Evolutionary conservation across 2,888 invertebrate species (phyloP).

Genomic region (Sphaeridia pumilis): DNA sequence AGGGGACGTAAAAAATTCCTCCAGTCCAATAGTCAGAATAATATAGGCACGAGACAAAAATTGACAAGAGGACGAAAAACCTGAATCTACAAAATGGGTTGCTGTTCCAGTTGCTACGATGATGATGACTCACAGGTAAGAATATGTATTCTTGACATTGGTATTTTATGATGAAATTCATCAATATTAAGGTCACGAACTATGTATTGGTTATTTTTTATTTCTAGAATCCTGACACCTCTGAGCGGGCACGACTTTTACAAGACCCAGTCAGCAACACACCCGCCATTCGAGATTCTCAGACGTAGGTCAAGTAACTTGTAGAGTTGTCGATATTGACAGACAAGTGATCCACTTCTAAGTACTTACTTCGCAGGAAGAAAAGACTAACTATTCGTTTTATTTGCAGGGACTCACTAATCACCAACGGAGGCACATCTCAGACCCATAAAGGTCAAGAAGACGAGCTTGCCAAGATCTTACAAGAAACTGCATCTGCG

Average conservation of each 20-base stretch:
- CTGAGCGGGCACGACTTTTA: constrained; percentile 26
- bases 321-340: no score
- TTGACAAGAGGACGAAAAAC: no score
- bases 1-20: no score
- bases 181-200: no score
- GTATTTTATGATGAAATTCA: no score
- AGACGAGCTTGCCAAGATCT: constrained; percentile 35
- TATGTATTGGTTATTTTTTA: no score
- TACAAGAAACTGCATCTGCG: constrained; percentile 36
- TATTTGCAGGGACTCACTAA: constrained; percentile 9
- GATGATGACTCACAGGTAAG: constrained; percentile 34
- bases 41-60: no score
- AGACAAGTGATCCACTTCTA: no score
- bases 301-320: constrained; percentile 20
- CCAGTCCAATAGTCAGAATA: no score
- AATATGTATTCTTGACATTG: no score
- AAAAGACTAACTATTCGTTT: no score
- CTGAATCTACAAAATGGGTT: constrained; percentile 36
- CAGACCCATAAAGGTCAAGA: constrained; percentile 30
- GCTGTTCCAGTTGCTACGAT: constrained; percentile 36
- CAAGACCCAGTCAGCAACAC: constrained; percentile 32
- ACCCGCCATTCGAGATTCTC: constrained; percentile 30
- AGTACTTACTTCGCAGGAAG: no score
- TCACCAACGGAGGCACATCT: constrained; percentile 15
- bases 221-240: constrained; percentile 24